A percentile compares a stretch with the other conserved stretches of the same genome.
These are phyloP conservation scores for Epinotia nisella DNA, from an alignment of 2,888 invertebrate species.

Conservation along the genomic window DNA sequence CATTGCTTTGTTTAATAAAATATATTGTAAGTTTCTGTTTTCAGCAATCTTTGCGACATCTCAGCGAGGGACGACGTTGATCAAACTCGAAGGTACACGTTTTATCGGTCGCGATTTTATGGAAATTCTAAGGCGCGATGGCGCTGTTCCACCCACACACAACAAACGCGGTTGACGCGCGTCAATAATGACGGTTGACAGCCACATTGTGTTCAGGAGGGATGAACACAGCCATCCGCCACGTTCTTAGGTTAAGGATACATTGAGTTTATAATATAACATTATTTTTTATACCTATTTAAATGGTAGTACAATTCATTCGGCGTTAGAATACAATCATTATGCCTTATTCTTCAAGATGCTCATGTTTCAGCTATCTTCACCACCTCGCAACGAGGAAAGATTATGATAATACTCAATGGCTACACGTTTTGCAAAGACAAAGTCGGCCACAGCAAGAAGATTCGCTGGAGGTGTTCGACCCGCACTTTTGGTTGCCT, in stretches of 20 bases:
- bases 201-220: background rate
- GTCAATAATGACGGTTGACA: background rate
- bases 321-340: too few relatives aligned
- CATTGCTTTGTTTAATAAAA: too few relatives aligned
- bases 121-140: background rate
- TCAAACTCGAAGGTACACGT: background rate
- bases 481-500: slow-evolving; percentile 59
- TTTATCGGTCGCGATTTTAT: background rate
- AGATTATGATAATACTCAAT: slow-evolving; percentile 53
- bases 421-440: slow-evolving; percentile 54
- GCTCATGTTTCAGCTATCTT: slow-evolving; percentile 54
- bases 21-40: slow-evolving; percentile 16
- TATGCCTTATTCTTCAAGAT: too few relatives aligned
- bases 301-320: too few relatives aligned
- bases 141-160: background rate
- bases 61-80: background rate
- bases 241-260: background rate
- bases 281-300: too few relatives aligned
- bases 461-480: slow-evolving; percentile 63
- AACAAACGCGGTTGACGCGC: background rate
- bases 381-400: slow-evolving; percentile 56
- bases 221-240: background rate
- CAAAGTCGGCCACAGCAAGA: slow-evolving; percentile 39
- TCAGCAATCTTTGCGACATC: background rate
- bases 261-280: too few relatives aligned